These are phyloP conservation scores for Drosophila gaucha DNA, from an alignment of 2,888 invertebrate species.

Conservation along the genomic window DNA sequence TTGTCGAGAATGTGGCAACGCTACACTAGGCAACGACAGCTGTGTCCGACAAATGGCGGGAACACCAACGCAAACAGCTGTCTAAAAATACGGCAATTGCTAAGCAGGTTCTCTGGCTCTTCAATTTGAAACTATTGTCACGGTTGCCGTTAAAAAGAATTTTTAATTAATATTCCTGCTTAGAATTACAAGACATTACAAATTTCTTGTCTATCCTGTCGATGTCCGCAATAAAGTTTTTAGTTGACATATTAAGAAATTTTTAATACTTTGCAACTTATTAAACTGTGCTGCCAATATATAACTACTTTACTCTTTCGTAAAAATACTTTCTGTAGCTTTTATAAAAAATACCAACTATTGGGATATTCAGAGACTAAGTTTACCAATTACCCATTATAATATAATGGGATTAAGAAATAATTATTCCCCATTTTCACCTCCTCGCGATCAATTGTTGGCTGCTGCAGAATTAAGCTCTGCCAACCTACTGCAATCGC, in stretches of 20 bases:
- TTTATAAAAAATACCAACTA: no score
- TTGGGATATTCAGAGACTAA: no score
- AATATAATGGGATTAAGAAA: background rate
- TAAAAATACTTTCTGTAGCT: no score
- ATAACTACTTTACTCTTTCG: no score
- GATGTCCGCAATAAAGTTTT: background rate
- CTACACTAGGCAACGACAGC: conserved; percentile 25
- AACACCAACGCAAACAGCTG: conserved; percentile 38
- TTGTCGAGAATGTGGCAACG: conserved; percentile 21
- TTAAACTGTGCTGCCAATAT: no score
- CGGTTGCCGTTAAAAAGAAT: background rate
- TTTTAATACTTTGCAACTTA: no score
- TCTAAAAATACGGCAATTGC: background rate
- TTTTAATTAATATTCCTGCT: background rate
- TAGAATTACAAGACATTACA: no score
- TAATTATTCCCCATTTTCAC: background rate
- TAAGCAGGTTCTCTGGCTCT: background rate
- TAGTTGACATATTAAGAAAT: no score
- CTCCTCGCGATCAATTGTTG: background rate
- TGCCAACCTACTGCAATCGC: no score
- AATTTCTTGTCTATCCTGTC: no score
- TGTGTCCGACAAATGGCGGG: conserved; percentile 34
- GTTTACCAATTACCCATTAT: no score
- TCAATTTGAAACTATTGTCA: background rate
- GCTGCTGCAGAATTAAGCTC: background rate